A percentile compares a stretch with the other conserved stretches of the same genome.
Evolutionary conservation across 1,140 invertebrate species (phyloP).

Genomic region (Probaryconus sp.): DNA sequence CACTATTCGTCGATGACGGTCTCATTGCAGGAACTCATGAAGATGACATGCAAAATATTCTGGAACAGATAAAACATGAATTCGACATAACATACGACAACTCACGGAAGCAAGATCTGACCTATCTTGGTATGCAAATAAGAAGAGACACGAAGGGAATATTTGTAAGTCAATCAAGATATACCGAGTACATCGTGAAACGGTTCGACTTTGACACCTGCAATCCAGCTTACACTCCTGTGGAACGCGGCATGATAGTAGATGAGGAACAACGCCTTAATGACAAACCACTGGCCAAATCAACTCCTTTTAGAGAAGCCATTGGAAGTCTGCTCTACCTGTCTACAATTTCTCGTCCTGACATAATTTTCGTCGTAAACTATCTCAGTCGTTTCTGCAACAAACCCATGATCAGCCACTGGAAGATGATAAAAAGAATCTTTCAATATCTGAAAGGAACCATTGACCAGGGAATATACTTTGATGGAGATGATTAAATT

Average conservation of each 20-base stretch:
- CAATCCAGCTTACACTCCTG: background rate
- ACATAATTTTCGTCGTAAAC: constrained; percentile 5
- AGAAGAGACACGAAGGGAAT: background rate
- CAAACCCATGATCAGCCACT: background rate
- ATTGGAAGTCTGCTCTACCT: constrained; percentile 8
- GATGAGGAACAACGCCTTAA: background rate
- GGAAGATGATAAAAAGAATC: too few relatives aligned
- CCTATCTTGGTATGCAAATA: constrained; percentile 9
- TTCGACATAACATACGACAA: constrained; percentile 7
- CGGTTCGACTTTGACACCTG: background rate
- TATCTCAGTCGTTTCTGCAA: background rate
- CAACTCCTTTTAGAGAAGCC: background rate
- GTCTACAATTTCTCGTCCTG: background rate
- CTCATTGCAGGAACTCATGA: too few relatives aligned
- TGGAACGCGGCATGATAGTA: background rate
- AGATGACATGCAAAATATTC: background rate
- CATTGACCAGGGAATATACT: too few relatives aligned
- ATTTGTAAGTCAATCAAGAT: constrained; percentile 1
- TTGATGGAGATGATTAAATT: too few relatives aligned
- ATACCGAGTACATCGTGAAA: background rate
- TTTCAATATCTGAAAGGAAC: too few relatives aligned
- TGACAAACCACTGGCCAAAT: background rate
- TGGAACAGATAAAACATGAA: background rate
- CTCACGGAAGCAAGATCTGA: too few relatives aligned
- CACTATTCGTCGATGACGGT: too few relatives aligned